Percentiles rank a stretch among this genome's conserved stretches.
phyloP scores from a whole-genome alignment of 2,888 invertebrate genomes.

The Dicranocentrus wangi region DNA sequence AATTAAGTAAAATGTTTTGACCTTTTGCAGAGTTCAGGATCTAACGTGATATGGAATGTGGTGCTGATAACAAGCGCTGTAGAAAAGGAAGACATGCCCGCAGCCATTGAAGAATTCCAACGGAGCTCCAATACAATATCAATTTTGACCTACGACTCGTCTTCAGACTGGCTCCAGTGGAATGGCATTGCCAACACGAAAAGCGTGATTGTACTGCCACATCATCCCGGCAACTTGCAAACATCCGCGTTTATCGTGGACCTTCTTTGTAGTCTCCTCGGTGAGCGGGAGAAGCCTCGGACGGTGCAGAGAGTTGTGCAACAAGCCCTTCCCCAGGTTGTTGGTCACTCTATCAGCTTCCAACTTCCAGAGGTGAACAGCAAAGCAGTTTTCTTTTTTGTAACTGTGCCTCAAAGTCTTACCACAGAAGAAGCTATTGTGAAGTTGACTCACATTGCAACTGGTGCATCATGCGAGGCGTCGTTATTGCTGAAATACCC shows the following conservation, averaged over 20 bases:
- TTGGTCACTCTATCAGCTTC: no score
- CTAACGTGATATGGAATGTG: conserved; percentile 14
- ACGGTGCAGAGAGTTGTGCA: conserved; percentile 48
- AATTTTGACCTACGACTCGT: conserved; percentile 61
- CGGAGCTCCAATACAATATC: conserved; percentile 46
- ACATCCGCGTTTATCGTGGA: conserved; percentile 51
- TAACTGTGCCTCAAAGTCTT: neutral
- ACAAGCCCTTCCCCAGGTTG: neutral
- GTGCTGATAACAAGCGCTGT: conserved; percentile 12
- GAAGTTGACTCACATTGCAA: neutral
- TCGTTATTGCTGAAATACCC: neutral
- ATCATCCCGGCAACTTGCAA: neutral
- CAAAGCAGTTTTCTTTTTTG: neutral
- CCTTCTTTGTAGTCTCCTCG: conserved; percentile 45
- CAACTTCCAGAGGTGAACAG: no score
- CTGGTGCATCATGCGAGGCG: neutral
- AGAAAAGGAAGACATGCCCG: neutral
- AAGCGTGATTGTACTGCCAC: conserved; percentile 61
- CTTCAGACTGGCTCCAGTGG: conserved; percentile 66
- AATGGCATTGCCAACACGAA: conserved; percentile 65
- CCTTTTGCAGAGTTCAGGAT: neutral
- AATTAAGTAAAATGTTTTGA: neutral
- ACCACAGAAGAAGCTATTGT: neutral
- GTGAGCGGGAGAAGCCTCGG: conserved; percentile 36
- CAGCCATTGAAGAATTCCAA: conserved; percentile 37